Percentiles rank a stretch among this genome's conserved stretches.
Evolutionary conservation across 2,888 invertebrate genomes (phyloP).

Genomic region (Galerucella calmariensis): DNA sequence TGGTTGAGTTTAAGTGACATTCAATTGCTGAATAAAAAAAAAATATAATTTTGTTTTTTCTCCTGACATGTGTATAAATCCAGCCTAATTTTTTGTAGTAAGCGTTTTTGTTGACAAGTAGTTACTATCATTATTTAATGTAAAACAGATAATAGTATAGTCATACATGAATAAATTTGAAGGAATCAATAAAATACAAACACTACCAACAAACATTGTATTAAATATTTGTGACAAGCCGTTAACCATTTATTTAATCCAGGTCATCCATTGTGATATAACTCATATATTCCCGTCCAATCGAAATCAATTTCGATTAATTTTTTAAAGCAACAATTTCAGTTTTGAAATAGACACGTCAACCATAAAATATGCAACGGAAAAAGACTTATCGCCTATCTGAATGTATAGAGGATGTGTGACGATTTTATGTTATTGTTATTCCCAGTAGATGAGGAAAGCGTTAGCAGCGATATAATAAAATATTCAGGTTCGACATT

Average conservation of each 20-base stretch:
- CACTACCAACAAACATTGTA: background rate
- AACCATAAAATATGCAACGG: conserved; percentile 3
- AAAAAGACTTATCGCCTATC: background rate
- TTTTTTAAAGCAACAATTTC: background rate
- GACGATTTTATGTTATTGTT: background rate
- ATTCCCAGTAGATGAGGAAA: background rate
- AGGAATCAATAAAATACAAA: too few relatives aligned
- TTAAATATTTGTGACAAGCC: background rate
- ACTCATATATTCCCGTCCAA: background rate
- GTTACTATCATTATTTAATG: too few relatives aligned
- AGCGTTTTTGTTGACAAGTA: too few relatives aligned
- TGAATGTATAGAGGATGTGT: conserved; percentile 1
- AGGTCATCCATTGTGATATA: background rate
- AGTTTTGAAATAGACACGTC: conserved; percentile 6
- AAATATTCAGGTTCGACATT: background rate
- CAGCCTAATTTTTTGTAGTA: too few relatives aligned
- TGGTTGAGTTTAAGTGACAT: too few relatives aligned
- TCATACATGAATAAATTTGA: too few relatives aligned
- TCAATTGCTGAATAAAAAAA: too few relatives aligned
- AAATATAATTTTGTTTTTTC: too few relatives aligned
- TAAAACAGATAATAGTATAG: too few relatives aligned
- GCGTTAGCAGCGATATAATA: background rate
- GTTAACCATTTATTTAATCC: background rate
- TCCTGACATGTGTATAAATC: too few relatives aligned
- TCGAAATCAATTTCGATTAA: conserved; percentile 5